Evolutionary conservation across 2,888 invertebrate genomes (phyloP).

Genomic region (Phengaris arion): DNA sequence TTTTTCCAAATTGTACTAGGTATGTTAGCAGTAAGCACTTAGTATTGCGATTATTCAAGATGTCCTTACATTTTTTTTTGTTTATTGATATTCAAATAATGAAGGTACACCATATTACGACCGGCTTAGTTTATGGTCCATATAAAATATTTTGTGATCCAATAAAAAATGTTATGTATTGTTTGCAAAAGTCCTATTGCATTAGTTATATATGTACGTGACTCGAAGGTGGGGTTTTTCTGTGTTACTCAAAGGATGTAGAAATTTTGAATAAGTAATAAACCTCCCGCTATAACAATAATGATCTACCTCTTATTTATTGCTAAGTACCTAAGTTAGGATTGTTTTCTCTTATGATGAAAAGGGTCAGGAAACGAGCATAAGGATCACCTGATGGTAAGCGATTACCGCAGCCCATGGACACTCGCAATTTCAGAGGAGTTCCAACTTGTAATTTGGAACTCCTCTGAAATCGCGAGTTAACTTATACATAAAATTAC

Average conservation of each 20-base stretch:
- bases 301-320: too few relatives aligned
- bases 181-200: conserved; percentile 1
- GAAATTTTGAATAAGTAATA: neutral
- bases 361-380: too few relatives aligned
- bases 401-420: too few relatives aligned
- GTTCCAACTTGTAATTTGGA: too few relatives aligned
- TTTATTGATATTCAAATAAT: conserved; percentile 21
- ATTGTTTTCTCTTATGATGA: too few relatives aligned
- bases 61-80: neutral
- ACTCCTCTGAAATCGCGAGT: too few relatives aligned
- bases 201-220: conserved; percentile 4
- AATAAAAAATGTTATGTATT: conserved; percentile 28
- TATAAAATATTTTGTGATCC: conserved; percentile 26
- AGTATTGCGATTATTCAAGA: neutral
- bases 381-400: too few relatives aligned
- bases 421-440: too few relatives aligned
- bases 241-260: neutral
- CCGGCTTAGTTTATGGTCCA: conserved; percentile 1
- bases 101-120: conserved; percentile 4
- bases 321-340: too few relatives aligned
- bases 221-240: neutral
- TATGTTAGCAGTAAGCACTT: neutral
- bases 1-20: neutral
- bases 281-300: neutral
- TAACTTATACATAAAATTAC: too few relatives aligned